Base-by-base conservation (phyloP, 2,888 invertebrate species). In the Tuberolachnus salignus region DNA sequence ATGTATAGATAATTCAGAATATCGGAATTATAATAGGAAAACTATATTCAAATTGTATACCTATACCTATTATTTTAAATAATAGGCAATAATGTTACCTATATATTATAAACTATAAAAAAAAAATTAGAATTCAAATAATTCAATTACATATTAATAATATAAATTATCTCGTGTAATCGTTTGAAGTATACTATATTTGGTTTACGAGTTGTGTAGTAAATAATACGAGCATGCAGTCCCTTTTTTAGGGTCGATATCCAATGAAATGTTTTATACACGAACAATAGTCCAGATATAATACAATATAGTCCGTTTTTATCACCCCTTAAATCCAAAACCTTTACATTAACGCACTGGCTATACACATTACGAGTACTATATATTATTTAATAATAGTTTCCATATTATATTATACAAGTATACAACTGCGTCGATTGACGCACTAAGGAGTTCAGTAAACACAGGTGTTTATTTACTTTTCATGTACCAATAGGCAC, bases 401-500 rank as follows among this genome's bases (percentile, higher is more conserved):
- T 46, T 57, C 49, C 23, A 34, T 34, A 34, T 34, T 34, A 34
- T 34, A 34, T 34, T 23, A 21, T 46, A 42, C 69, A 19, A 8
- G 26, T n/a, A 21, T 71, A 46, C 34, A 34, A 59, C 46, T 23
- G 44, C 49, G 69, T 46, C 19, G 26, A 67, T 75, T 67, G 66
- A 49, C 26, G 69, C 21, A n/a, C 34, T 59, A 69, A 78, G 59
- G 69, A 69, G 67, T 61, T 26, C 57, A 19, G 78, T 23, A 78
- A 78, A 78, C 67, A 78, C 78, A 78, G 69, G 78, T 78, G 78
- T 78, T 78, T 78, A 69, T 78, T 67, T 78, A 51, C 69, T 67
- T 61, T 67, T 21, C n/a, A n/a, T 49, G 49, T 51, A 16, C 23
- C 46, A 34, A 57, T 34, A 10, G 10, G 13, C 21, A 34, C 67